Percentiles rank a stretch among this genome's conserved stretches.
Conservation (phyloP, 2,113 vertebrate species). For the Hyla sarda region DNA sequence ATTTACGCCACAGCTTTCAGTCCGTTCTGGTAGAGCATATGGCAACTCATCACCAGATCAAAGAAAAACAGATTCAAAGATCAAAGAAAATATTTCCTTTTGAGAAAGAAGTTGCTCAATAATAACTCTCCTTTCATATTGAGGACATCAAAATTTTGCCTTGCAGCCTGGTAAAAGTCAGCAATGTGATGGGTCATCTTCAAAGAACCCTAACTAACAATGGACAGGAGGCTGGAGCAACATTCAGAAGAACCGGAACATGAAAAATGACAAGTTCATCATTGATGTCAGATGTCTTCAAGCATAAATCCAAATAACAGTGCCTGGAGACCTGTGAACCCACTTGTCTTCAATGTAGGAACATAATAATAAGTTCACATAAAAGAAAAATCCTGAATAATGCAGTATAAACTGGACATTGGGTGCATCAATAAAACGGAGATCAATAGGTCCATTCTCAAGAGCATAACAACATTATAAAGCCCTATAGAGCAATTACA, state of each 20-base stretch:
- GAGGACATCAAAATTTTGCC: background rate
- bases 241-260: background rate
- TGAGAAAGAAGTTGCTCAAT: background rate
- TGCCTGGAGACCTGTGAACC: background rate
- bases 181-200: slow-evolving; percentile 10
- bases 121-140: background rate
- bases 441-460: background rate
- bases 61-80: background rate
- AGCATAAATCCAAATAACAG: background rate
- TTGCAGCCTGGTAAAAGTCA: background rate
- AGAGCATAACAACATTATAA: background rate
- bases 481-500: background rate
- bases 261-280: background rate
- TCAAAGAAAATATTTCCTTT: background rate
- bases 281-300: background rate
- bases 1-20: background rate
- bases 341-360: background rate
- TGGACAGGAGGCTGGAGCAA: background rate
- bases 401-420: background rate
- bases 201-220: background rate
- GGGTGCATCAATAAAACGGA: background rate
- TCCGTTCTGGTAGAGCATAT: background rate
- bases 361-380: background rate
- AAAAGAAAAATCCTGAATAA: background rate
- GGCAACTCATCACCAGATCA: background rate